Conservation (phyloP, 2,113 vertebrate species). For the Tautogolabrus adspersus region DNA sequence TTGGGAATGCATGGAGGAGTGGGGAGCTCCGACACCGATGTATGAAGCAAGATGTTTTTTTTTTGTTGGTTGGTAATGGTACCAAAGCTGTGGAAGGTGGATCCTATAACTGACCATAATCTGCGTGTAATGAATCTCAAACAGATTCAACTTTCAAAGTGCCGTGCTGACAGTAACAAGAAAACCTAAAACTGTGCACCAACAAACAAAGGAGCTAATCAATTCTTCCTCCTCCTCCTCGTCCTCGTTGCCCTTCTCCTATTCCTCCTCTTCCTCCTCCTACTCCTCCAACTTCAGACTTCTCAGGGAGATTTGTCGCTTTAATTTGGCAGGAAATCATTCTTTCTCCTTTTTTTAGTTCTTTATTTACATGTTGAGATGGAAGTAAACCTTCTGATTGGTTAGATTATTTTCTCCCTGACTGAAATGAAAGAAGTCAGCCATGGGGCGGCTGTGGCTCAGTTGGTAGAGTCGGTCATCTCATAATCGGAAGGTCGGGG, state of each 20-base stretch:
- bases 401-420: slow-evolving; percentile 32
- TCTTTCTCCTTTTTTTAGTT: slow-evolving; percentile 25
- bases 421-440: slow-evolving; percentile 22
- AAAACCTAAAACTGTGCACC: slow-evolving; percentile 24
- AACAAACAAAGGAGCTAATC: slow-evolving; percentile 49
- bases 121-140: slow-evolving; percentile 30
- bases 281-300: slow-evolving; percentile 28
- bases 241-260: too few relatives aligned
- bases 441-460: too few relatives aligned
- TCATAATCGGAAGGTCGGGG: too few relatives aligned
- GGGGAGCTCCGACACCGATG: neutral
- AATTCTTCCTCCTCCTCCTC: slow-evolving; percentile 17
- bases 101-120: slow-evolving; percentile 1
- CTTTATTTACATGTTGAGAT: slow-evolving; percentile 50
- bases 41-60: neutral
- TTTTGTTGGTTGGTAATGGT: neutral
- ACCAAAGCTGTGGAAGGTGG: neutral
- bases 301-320: slow-evolving; percentile 22
- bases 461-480: too few relatives aligned
- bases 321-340: slow-evolving; percentile 44
- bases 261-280: slow-evolving; percentile 11
- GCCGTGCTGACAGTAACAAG: slow-evolving; percentile 5
- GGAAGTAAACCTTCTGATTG: slow-evolving; percentile 24
- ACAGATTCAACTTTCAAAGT: slow-evolving; percentile 31
- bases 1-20: neutral